Evolutionary conservation across 2,888 invertebrate species (phyloP).

Genomic region (Aphrophora alni): DNA sequence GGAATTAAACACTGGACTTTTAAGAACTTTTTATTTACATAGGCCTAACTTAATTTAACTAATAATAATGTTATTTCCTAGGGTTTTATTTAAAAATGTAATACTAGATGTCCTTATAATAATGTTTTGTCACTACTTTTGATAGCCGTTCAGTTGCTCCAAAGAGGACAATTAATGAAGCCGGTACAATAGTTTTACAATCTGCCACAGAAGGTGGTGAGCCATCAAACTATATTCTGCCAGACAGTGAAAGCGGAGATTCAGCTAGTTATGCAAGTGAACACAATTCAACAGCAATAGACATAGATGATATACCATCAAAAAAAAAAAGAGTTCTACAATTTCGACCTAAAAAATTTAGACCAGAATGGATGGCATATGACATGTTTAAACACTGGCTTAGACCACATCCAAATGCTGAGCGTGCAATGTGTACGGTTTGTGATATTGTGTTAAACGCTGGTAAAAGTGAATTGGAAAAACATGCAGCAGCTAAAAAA

Average conservation of each 20-base stretch:
- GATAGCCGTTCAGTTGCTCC: conserved; percentile 24
- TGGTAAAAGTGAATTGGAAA: conserved; percentile 54
- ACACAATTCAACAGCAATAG: not conserved
- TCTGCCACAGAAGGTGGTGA: conserved; percentile 30
- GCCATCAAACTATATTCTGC: conserved; percentile 10
- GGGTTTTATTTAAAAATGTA: no score
- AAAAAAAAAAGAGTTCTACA: conserved; percentile 27
- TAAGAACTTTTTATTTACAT: no score
- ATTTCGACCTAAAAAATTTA: conserved; percentile 39
- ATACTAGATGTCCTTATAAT: not conserved
- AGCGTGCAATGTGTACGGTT: conserved; percentile 52
- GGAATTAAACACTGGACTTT: no score
- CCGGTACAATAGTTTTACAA: conserved; percentile 32
- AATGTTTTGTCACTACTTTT: not conserved
- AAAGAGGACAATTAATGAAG: conserved; percentile 34
- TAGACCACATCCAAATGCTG: conserved; percentile 49
- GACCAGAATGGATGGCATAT: conserved; percentile 47
- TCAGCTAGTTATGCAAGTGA: not conserved
- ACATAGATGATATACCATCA: conserved; percentile 16
- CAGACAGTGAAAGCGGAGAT: conserved; percentile 7
- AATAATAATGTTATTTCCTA: no score
- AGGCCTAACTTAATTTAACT: no score
- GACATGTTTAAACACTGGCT: conserved; percentile 54
- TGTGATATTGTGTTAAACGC: conserved; percentile 53
- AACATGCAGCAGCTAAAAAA: conserved; percentile 53